Conservation (phyloP, 2,888 invertebrate species). For the Lasioglossum oenotherae region DNA sequence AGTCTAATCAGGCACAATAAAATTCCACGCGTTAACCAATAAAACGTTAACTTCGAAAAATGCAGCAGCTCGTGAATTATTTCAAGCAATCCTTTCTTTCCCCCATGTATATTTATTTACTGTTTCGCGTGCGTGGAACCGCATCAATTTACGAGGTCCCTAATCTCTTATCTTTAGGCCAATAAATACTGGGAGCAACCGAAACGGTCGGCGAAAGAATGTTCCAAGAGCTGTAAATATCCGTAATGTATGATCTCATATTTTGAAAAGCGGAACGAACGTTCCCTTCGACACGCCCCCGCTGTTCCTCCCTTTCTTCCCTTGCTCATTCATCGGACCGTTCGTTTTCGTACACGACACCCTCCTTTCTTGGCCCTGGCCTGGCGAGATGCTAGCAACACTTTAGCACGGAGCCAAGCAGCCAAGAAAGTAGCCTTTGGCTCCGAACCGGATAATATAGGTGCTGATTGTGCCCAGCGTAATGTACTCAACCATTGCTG, state of each 20-base stretch:
- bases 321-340: conserved; percentile 23
- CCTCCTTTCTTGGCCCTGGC: conserved; percentile 42
- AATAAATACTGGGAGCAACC: conserved; percentile 47
- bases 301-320: conserved; percentile 58
- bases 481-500: conserved; percentile 71
- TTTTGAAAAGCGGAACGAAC: conserved; percentile 76
- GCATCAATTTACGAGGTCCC: conserved; percentile 25
- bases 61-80: neutral
- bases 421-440: conserved; percentile 75
- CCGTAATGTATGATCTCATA: conserved; percentile 75
- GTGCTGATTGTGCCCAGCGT: conserved; percentile 68
- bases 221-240: conserved; percentile 71
- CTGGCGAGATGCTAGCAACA: conserved; percentile 62
- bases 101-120: neutral
- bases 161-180: conserved; percentile 36
- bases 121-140: neutral
- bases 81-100: neutral
- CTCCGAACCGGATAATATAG: conserved; percentile 77
- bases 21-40: neutral
- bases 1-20: too few relatives aligned
- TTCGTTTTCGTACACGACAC: conserved; percentile 35
- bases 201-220: conserved; percentile 50
- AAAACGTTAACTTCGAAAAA: neutral
- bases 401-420: conserved; percentile 48
- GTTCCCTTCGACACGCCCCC: conserved; percentile 61